Evolutionary conservation across 2,113 vertebrate genomes (phyloP).

Genomic region (Rhizomys pruinosus): DNA sequence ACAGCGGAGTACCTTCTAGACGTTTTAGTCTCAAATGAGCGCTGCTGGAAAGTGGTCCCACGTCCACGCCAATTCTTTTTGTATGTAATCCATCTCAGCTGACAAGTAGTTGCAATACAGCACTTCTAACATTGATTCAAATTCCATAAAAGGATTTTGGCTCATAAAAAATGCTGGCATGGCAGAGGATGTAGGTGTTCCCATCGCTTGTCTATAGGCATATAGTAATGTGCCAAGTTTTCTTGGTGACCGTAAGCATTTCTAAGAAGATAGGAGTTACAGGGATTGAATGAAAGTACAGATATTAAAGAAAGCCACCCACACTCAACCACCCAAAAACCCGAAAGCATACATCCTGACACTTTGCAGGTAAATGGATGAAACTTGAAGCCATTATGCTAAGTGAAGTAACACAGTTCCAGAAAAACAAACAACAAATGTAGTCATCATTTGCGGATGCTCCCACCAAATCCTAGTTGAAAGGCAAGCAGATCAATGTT

Average conservation of each 20-base stretch:
- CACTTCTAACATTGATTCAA: conserved; percentile 81
- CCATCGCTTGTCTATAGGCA: conserved; percentile 62
- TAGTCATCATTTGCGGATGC: no score
- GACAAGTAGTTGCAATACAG: conserved; percentile 81
- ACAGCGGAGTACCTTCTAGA: conserved; percentile 59
- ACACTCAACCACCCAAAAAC: no score
- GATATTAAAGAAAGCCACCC: conserved; percentile 20
- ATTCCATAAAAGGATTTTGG: conserved; percentile 76
- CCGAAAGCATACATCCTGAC: no score
- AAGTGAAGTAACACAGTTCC: no score
- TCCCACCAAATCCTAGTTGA: no score
- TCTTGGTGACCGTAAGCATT: conserved; percentile 62
- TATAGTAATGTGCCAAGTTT: conserved; percentile 60
- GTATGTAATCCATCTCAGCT: conserved; percentile 60
- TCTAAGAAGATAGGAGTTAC: conserved; percentile 58
- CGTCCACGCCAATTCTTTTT: conserved; percentile 69
- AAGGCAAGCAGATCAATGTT: no score
- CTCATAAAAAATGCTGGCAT: conserved; percentile 79
- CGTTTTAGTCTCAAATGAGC: conserved; percentile 70
- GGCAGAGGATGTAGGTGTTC: conserved; percentile 68
- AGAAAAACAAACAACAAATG: no score
- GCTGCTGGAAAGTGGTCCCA: conserved; percentile 73
- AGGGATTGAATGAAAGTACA: conserved; percentile 28
- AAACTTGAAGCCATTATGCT: no score
- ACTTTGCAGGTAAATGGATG: no score